Percentiles rank a stretch among this genome's conserved stretches.
These are phyloP conservation scores for Seladonia tumulorum DNA, from an alignment of 2,888 invertebrate species.

Conservation along the genomic window DNA sequence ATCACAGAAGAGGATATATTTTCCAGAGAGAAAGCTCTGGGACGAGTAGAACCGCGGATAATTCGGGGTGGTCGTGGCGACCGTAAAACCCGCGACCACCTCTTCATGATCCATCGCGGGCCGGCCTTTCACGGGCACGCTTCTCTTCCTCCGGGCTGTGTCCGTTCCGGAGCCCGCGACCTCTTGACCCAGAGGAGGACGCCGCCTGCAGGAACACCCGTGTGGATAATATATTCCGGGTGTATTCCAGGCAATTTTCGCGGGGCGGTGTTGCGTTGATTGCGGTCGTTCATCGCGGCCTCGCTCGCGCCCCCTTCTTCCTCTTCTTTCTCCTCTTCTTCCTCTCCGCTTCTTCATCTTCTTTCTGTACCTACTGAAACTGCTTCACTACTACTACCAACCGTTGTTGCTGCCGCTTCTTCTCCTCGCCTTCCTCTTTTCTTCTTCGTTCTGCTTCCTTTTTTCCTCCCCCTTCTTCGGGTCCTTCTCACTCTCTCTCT, in stretches of 20 bases:
- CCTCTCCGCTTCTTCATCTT: slow-evolving; percentile 25
- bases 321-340: slow-evolving; percentile 23
- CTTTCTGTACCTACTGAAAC: not conserved
- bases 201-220: slow-evolving; percentile 71
- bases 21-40: not conserved
- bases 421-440: slow-evolving; percentile 30
- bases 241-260: slow-evolving; percentile 80
- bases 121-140: slow-evolving; percentile 66
- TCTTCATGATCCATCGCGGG: slow-evolving; percentile 59
- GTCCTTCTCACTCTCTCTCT: slow-evolving; percentile 35
- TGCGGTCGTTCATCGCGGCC: slow-evolving; percentile 81
- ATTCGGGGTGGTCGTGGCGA: slow-evolving; percentile 59
- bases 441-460: not conserved
- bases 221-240: slow-evolving; percentile 80
- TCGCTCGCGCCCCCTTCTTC: slow-evolving; percentile 67
- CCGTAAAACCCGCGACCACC: slow-evolving; percentile 35
- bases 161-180: slow-evolving; percentile 69
- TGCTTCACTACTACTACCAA: slow-evolving; percentile 11
- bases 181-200: slow-evolving; percentile 71
- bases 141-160: slow-evolving; percentile 70
- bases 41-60: slow-evolving; percentile 27
- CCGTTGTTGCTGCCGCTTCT: slow-evolving; percentile 47
- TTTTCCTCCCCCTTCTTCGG: slow-evolving; percentile 26
- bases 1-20: not conserved
- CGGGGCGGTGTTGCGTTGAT: slow-evolving; percentile 82